Conservation (phyloP, 2,797 vertebrate genomes). For the Pangasius macronema region DNA sequence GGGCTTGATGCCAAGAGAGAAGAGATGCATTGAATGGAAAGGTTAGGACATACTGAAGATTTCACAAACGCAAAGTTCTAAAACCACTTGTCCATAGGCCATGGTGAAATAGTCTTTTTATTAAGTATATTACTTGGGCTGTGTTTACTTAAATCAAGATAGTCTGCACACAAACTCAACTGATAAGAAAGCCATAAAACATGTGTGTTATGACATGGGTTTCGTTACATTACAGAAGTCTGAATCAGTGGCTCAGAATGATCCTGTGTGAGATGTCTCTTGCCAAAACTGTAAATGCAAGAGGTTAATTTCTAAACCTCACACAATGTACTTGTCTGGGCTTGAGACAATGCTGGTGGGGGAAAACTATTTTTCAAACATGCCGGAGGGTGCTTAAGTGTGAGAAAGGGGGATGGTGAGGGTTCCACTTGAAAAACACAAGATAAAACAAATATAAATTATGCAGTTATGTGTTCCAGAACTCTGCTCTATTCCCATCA, state of each 20-base stretch:
- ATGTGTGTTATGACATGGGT: slow-evolving; percentile 57
- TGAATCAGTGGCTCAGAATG: slow-evolving; percentile 55
- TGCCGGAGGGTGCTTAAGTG: slow-evolving; percentile 61
- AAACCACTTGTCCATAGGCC: slow-evolving; percentile 22
- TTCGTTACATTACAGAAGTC: slow-evolving; percentile 55
- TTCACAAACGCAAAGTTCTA: slow-evolving; percentile 44
- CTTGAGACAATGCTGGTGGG: slow-evolving; percentile 69
- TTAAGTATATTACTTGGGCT: slow-evolving; percentile 42
- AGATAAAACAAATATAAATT: slow-evolving; percentile 48
- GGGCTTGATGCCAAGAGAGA: slow-evolving; percentile 54
- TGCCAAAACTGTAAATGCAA: slow-evolving; percentile 68
- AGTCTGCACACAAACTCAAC: slow-evolving; percentile 54
- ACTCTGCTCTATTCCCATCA: slow-evolving; percentile 23
- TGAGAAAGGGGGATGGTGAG: slow-evolving; percentile 52
- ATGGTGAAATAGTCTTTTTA: slow-evolving; percentile 40
- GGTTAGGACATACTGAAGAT: slow-evolving; percentile 34
- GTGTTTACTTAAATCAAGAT: slow-evolving; percentile 57
- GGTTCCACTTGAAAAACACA: slow-evolving; percentile 48
- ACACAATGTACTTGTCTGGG: slow-evolving; percentile 71
- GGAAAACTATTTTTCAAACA: slow-evolving; percentile 68
- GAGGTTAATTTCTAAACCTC: slow-evolving; percentile 73
- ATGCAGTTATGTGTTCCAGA: slow-evolving; percentile 34
- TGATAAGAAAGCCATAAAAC: slow-evolving; percentile 62
- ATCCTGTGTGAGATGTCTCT: slow-evolving; percentile 52
- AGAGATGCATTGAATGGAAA: slow-evolving; percentile 48